Evolutionary conservation across 2,113 vertebrate genomes (phyloP).

Genomic region (Tupaia tana): DNA sequence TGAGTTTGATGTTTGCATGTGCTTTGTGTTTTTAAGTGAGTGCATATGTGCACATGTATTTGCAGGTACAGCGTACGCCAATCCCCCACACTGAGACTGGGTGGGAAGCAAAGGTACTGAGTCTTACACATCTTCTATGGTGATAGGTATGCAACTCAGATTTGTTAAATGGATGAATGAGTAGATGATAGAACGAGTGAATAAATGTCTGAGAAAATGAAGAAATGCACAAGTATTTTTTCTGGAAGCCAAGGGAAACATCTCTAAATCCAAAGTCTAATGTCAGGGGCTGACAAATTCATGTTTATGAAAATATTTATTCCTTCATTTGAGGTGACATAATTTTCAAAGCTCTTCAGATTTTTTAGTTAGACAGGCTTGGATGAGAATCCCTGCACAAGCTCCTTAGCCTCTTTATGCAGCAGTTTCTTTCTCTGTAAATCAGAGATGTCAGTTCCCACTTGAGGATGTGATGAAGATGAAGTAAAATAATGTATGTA

Average conservation of each 20-base stretch:
- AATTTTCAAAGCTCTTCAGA: background rate
- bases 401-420: constrained; percentile 6
- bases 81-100: background rate
- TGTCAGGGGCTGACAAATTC: background rate
- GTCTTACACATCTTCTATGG: background rate
- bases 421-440: constrained; percentile 43
- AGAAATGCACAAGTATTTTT: background rate
- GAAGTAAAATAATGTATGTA: background rate
- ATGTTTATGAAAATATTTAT: background rate
- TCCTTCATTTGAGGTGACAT: background rate
- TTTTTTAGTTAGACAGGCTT: background rate
- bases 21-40: background rate
- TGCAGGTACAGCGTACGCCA: background rate
- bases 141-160: background rate
- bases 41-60: background rate
- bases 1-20: background rate
- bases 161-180: background rate
- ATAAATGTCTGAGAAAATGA: background rate
- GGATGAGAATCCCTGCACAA: background rate
- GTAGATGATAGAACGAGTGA: background rate
- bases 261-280: background rate
- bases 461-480: background rate
- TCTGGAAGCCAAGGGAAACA: background rate
- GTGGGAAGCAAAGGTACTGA: background rate
- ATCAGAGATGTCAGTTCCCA: constrained; percentile 32